These are phyloP conservation scores for western clawed frog (Xenopus tropicalis) DNA, from an alignment of 2,113 vertebrate genomes.

Conservation along the genomic window DNA sequence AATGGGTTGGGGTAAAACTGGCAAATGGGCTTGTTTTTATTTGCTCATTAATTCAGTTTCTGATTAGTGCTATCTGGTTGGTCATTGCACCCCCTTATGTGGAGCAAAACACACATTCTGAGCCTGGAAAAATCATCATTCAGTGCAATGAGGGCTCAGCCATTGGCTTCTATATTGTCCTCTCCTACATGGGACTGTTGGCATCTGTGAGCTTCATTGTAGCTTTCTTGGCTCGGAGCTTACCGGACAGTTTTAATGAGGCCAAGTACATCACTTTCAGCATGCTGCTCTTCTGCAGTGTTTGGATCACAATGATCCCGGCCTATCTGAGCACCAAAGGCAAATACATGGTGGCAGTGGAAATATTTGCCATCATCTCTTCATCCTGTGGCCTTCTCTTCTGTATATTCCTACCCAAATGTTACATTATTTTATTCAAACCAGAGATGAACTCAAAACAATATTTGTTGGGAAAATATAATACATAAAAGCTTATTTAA, in stretches of 20 bases:
- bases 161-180: constrained; percentile 11
- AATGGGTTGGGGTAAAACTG: background rate
- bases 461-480: too few species aligned
- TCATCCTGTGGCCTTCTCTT: constrained; percentile 10
- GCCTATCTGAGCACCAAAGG: constrained; percentile 29
- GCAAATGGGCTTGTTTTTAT: background rate
- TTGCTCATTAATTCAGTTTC: constrained; percentile 6
- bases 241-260: constrained; percentile 32
- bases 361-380: constrained; percentile 18
- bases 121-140: background rate
- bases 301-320: constrained; percentile 35
- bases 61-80: constrained; percentile 27
- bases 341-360: constrained; percentile 28
- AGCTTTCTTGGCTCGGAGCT: constrained; percentile 20
- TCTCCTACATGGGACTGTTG: constrained; percentile 18
- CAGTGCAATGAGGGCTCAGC: constrained; percentile 23
- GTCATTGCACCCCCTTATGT: constrained; percentile 15
- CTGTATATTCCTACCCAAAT: constrained; percentile 28
- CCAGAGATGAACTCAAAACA: too few species aligned
- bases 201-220: constrained; percentile 22
- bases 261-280: constrained; percentile 34
- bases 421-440: constrained; percentile 16
- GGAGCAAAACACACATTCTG: background rate
- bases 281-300: constrained; percentile 34
- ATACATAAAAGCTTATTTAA: too few species aligned